Conservation (phyloP, 2,888 invertebrate genomes). For the Drosophila gaucha region DNA sequence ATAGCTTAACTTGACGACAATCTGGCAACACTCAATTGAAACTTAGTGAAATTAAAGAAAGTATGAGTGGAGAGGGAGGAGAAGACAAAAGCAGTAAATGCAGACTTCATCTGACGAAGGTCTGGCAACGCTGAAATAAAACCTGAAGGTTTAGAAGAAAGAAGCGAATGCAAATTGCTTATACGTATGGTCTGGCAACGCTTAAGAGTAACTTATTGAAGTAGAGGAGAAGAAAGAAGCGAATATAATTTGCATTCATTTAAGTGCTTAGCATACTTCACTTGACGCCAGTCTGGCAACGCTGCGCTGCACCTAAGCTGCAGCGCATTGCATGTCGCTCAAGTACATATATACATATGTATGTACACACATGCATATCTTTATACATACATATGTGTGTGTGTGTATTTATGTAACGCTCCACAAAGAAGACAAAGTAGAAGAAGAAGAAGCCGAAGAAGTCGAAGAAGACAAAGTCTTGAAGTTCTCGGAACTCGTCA, state of each 20-base stretch:
- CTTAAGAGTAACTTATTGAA: background rate
- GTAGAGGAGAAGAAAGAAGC: background rate
- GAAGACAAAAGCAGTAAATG: background rate
- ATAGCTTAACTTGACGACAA: background rate
- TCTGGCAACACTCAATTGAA: background rate
- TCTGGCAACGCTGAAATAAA: conserved; percentile 14
- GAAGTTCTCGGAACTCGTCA: conserved; percentile 58
- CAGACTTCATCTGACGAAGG: background rate
- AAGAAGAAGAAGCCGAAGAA: conserved; percentile 2
- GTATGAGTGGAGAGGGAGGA: too few relatives aligned
- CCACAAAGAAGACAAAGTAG: conserved; percentile 2
- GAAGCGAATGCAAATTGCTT: background rate
- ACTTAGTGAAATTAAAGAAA: rapidly evolving
- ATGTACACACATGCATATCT: background rate
- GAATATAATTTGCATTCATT: background rate
- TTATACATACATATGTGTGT: background rate
- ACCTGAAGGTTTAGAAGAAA: background rate
- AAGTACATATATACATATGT: background rate
- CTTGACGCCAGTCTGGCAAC: conserved; percentile 1
- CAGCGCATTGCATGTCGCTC: background rate
- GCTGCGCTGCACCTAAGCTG: conserved; percentile 31
- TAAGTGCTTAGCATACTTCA: background rate
- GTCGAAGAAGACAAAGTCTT: conserved; percentile 14
- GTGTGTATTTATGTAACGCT: conserved; percentile 25
- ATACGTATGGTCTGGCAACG: conserved; percentile 3